A percentile compares a stretch with the other conserved stretches of the same genome.
Conservation (phyloP, 1,140 invertebrate genomes). For the Drosophila carrolli region DNA sequence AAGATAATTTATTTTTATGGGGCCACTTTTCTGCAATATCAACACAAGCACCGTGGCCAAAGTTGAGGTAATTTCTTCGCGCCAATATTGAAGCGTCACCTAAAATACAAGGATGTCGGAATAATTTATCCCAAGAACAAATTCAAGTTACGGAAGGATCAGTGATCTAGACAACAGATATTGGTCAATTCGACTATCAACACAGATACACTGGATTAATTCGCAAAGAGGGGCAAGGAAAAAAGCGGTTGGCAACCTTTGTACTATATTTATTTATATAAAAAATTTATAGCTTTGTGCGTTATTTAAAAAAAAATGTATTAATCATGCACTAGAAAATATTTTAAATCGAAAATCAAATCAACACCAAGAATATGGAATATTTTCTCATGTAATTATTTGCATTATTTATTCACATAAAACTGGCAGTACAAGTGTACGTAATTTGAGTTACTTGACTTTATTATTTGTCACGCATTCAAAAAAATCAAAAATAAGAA, state of each 20-base stretch:
- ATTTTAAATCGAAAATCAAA: not conserved
- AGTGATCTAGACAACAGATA: not conserved
- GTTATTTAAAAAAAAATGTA: not conserved
- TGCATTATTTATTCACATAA: not conserved
- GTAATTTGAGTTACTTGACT: not conserved
- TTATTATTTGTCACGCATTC: not conserved
- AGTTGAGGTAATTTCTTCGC: not conserved
- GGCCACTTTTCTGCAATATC: not conserved
- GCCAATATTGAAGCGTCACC: not conserved
- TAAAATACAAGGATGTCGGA: not conserved
- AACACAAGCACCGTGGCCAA: not conserved
- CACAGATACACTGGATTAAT: slow-evolving; percentile 6
- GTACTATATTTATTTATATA: not conserved
- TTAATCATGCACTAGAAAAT: not conserved
- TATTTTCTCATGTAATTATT: not conserved
- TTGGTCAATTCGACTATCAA: slow-evolving; percentile 11
- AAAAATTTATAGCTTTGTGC: not conserved
- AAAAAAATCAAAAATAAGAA: not conserved
- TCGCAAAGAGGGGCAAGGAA: not conserved
- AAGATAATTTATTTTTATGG: not conserved
- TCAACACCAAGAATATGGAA: too few species aligned
- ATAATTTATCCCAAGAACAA: not conserved
- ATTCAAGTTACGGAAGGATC: not conserved
- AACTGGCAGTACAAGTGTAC: not conserved
- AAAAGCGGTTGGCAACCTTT: not conserved